A percentile compares a stretch with the other conserved stretches of the same genome.
phyloP scores from a whole-genome alignment of 1,140 invertebrate species.

The Lutraria rhynchaena region DNA sequence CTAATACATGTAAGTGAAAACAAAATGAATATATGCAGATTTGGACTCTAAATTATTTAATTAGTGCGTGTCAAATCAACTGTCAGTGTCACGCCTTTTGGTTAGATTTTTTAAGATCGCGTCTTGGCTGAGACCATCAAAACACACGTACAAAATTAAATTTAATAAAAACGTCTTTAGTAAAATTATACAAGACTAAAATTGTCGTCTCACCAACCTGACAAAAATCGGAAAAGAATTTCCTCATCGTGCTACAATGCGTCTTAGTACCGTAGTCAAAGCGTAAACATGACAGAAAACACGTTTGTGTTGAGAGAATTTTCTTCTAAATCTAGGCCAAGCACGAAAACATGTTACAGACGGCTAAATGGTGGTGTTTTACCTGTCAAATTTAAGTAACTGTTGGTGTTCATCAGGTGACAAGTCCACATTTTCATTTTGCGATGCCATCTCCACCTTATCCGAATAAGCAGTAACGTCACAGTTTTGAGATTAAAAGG shows the following conservation, averaged over 20 bases:
- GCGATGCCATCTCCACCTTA: conserved; percentile 30
- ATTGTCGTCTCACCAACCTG: background rate
- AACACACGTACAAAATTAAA: too few relatives aligned
- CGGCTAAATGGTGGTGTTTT: background rate
- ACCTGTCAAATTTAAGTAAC: conserved; percentile 68
- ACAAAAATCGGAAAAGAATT: background rate
- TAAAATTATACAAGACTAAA: background rate
- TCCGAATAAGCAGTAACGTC: background rate
- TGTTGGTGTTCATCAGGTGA: conserved; percentile 62
- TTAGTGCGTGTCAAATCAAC: too few relatives aligned
- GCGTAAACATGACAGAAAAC: too few relatives aligned
- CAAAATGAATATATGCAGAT: too few relatives aligned
- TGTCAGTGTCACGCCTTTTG: too few relatives aligned
- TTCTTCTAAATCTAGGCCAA: background rate
- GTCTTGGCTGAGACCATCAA: too few relatives aligned
- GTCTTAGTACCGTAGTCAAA: background rate
- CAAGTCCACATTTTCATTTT: conserved; percentile 50
- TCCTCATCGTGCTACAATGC: background rate
- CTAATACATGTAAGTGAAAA: too few relatives aligned
- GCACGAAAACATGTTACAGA: background rate
- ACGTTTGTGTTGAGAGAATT: too few relatives aligned
- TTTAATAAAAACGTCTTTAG: too few relatives aligned
- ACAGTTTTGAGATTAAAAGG: background rate
- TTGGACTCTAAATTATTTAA: too few relatives aligned
- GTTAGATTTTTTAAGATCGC: too few relatives aligned